Evolutionary conservation across 2,888 invertebrate species (phyloP).

Genomic region (Catocala sponsa): DNA sequence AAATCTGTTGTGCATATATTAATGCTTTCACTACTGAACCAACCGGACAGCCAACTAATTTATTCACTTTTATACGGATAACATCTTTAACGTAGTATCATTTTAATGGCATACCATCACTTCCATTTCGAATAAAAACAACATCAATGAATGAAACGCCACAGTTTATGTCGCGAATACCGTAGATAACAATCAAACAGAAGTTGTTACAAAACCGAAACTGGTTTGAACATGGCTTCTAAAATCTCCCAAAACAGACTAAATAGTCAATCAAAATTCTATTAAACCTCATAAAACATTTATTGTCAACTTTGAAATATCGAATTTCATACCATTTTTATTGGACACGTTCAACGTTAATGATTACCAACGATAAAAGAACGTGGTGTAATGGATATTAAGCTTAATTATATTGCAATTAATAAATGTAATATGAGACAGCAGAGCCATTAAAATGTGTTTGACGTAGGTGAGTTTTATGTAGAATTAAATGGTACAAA

Average conservation of each 20-base stretch:
- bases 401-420: constrained; percentile 1
- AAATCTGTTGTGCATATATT: no score
- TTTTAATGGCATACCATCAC: background rate
- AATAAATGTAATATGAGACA: background rate
- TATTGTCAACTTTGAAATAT: background rate
- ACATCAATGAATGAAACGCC: background rate
- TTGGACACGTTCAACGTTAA: background rate
- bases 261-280: background rate
- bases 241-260: background rate
- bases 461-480: background rate
- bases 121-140: background rate
- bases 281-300: background rate
- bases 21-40: no score
- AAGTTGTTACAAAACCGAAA: background rate
- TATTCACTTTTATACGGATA: no score
- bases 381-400: background rate
- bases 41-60: no score
- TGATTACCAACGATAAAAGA: background rate
- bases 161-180: background rate
- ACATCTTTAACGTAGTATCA: background rate
- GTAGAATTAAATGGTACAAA: background rate
- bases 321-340: background rate
- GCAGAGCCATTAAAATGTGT: background rate
- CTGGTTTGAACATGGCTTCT: no score
- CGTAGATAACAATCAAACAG: background rate